Percentiles rank a stretch among this genome's conserved stretches.
Evolutionary conservation across 2,888 invertebrate genomes (phyloP).

Genomic region (Morpho helenor): DNA sequence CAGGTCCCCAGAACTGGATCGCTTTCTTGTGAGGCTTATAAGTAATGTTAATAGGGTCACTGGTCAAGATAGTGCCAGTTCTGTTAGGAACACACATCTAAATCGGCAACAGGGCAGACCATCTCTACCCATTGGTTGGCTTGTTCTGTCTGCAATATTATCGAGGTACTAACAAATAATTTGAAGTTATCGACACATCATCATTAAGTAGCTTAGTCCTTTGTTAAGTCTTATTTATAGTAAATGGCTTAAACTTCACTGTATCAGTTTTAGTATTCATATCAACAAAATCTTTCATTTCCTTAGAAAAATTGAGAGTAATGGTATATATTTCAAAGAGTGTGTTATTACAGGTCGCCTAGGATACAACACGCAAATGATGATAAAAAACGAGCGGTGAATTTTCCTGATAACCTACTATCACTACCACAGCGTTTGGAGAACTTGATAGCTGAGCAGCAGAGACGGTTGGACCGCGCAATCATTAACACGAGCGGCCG

Average conservation of each 20-base stretch:
- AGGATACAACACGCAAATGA: conserved; percentile 34
- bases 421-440: conserved; percentile 51
- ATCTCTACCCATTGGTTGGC: conserved; percentile 5
- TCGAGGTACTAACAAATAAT: conserved; percentile 4
- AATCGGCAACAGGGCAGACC: conserved; percentile 1
- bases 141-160: conserved; percentile 5
- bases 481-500: conserved; percentile 44
- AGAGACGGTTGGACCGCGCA: conserved; percentile 46
- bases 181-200: background rate
- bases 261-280: background rate
- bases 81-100: conserved; percentile 2
- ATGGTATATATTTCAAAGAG: background rate
- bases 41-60: conserved; percentile 1
- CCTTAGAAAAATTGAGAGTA: background rate
- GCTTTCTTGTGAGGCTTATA: background rate
- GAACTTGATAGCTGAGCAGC: conserved; percentile 39
- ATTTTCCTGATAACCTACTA: conserved; percentile 54
- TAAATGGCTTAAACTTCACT: background rate
- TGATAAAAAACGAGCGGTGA: conserved; percentile 54
- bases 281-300: background rate
- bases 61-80: background rate
- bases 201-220: background rate
- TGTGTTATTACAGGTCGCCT: conserved; percentile 39
- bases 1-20: conserved; percentile 3
- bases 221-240: background rate